Evolutionary conservation across 2,797 vertebrate species (phyloP), one percentile per base, ranked within the genome.

Genomic region (Molothrus ater): DNA sequence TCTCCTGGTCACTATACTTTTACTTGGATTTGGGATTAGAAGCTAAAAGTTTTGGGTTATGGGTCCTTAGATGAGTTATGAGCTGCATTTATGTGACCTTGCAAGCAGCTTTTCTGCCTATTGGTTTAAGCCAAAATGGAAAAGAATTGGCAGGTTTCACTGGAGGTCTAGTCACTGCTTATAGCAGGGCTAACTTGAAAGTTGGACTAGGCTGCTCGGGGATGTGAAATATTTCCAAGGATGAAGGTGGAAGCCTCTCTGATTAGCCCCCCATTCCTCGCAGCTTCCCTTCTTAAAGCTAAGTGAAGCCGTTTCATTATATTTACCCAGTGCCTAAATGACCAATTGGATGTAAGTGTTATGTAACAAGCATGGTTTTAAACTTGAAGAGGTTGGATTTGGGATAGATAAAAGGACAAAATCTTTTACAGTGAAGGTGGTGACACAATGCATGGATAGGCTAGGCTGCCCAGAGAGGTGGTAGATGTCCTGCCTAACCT

Each of bases 311-410:
- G n/a, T 45, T 80, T 70, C 18, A 14, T n/a, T 80, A 0, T 57
- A n/a, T 66, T 87, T 88, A 69, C 6, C 5, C 29, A 60, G 22
- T 75, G 48, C 51, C 47, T 79, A n/a, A 79, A 31, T 75, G 32
- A 47, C 51, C 12, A 11, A 0, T 17, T 76, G 24, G 6, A 19
- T 3, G 0, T 19, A 54, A 43, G 11, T 60, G 28, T 53, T 5
- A 3, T 20, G 26, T 16, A 81, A 9, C 38, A 61, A 73, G 24
- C 18, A 43, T 48, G 40, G 12, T 50, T 83, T 65, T 70, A 43
- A 65, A 50, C 25, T 43, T 50, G 11, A 66, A 61, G 47, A 40
- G 29, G 7, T 40, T 54, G 45, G 26, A 50, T 72, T 71, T 43
- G 26, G 25, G 5, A 17, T 14, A 25, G 25, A 25, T 72, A 40